These are phyloP conservation scores for Drosophila atripex DNA, from an alignment of 2,888 invertebrate genomes.

Conservation along the genomic window DNA sequence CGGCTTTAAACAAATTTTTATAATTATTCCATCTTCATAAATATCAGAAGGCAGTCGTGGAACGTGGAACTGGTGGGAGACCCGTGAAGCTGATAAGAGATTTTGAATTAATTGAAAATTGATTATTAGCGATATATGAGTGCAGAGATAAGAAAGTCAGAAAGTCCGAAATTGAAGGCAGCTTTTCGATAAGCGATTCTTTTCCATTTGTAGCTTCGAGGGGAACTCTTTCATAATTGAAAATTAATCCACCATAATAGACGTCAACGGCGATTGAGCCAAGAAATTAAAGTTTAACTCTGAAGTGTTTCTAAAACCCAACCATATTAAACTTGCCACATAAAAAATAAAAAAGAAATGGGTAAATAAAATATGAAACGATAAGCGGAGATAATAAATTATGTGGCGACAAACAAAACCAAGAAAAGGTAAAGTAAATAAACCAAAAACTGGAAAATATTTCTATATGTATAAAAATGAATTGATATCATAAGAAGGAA, in stretches of 20 bases:
- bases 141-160: conserved; percentile 33
- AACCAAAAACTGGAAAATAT: conserved; percentile 32
- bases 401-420: conserved; percentile 30
- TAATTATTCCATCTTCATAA: conserved; percentile 60
- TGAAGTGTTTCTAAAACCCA: conserved; percentile 14
- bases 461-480: conserved; percentile 20
- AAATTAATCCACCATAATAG: conserved; percentile 83
- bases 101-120: conserved; percentile 81
- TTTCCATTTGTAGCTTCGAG: conserved; percentile 15
- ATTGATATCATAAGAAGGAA: conserved; percentile 26
- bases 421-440: conserved; percentile 39
- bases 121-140: conserved; percentile 72
- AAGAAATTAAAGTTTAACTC: conserved; percentile 32
- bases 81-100: conserved; percentile 41
- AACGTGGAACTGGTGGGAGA: neutral
- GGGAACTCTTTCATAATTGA: conserved; percentile 72
- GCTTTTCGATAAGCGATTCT: conserved; percentile 35
- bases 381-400: conserved; percentile 38
- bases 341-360: conserved; percentile 40
- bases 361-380: conserved; percentile 33
- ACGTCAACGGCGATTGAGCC: conserved; percentile 68
- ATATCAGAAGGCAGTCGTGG: conserved; percentile 6
- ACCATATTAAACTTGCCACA: conserved; percentile 21
- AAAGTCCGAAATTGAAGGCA: conserved; percentile 46
- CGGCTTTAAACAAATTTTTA: conserved; percentile 77